A percentile compares a stretch with the other conserved stretches of the same genome.
Evolutionary conservation across 1,140 invertebrate species (phyloP).

Genomic region (Stenopsyche tienmushanensis): DNA sequence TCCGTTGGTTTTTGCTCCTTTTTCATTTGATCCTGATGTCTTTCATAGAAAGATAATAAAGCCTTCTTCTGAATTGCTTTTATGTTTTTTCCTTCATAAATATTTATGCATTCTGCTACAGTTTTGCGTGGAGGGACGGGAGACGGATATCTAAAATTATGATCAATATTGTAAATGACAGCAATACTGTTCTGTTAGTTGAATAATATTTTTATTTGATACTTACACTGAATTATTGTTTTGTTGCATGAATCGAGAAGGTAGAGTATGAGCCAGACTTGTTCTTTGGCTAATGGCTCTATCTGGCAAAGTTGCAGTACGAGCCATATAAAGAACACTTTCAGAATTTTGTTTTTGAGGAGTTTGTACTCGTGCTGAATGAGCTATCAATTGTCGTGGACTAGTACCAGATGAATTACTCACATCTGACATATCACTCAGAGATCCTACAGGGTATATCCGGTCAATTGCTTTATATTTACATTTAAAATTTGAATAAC

Average conservation of each 20-base stretch:
- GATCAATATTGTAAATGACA: not conserved
- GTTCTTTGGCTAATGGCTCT: constrained; percentile 61
- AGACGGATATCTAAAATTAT: constrained; percentile 43
- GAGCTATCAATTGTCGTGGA: constrained; percentile 69
- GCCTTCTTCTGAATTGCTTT: constrained; percentile 89
- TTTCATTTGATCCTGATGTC: constrained; percentile 58
- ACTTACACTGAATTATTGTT: constrained; percentile 36
- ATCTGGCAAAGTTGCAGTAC: constrained; percentile 41
- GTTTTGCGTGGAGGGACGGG: constrained; percentile 59
- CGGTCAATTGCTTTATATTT: no score
- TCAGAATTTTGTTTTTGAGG: constrained; percentile 80
- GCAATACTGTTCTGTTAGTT: no score
- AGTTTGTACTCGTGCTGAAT: constrained; percentile 76
- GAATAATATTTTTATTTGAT: not conserved
- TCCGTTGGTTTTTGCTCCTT: not conserved
- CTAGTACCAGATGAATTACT: constrained; percentile 43
- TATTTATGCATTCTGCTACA: constrained; percentile 74
- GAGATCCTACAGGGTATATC: constrained; percentile 28
- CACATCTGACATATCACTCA: constrained; percentile 40
- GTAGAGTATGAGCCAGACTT: constrained; percentile 52
- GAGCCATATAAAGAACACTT: constrained; percentile 70
- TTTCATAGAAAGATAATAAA: constrained; percentile 79
- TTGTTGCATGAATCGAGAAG: constrained; percentile 24
- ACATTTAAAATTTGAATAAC: no score
- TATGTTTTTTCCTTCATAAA: constrained; percentile 68